phyloP scores from a whole-genome alignment of 2,797 vertebrate genomes.

The Heliangelus exortis region DNA sequence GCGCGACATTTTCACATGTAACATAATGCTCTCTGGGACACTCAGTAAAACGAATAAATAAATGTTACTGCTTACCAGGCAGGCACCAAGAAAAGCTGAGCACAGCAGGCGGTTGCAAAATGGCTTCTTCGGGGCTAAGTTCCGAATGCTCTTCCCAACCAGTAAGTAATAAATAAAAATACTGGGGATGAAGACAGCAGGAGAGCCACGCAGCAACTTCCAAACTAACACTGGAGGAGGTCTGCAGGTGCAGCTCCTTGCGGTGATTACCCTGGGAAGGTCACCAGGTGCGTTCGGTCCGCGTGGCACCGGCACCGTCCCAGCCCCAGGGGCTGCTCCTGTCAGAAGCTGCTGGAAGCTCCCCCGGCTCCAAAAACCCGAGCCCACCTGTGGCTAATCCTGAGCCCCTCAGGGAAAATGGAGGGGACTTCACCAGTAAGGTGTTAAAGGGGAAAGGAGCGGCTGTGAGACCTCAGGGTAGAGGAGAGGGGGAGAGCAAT shows the following conservation, averaged over 20 bases:
- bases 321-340: too few relatives aligned
- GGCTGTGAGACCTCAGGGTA: too few relatives aligned
- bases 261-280: rapidly evolving
- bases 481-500: too few relatives aligned
- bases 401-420: too few relatives aligned
- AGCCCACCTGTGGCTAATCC: too few relatives aligned
- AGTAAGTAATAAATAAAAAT: neutral
- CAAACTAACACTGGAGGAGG: neutral
- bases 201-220: neutral
- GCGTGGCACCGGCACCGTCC: too few relatives aligned
- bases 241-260: neutral
- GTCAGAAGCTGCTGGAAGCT: too few relatives aligned
- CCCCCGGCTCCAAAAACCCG: too few relatives aligned
- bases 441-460: too few relatives aligned
- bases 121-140: too few relatives aligned
- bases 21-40: rapidly evolving
- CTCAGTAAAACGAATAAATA: neutral
- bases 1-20: rapidly evolving
- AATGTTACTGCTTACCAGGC: rapidly evolving
- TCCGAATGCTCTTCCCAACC: neutral
- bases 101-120: rapidly evolving
- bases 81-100: neutral
- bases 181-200: rapidly evolving
- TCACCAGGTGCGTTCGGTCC: neutral
- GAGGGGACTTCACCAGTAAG: too few relatives aligned